Conservation (phyloP, 2,888 invertebrate species). For the Chesias legatella region DNA sequence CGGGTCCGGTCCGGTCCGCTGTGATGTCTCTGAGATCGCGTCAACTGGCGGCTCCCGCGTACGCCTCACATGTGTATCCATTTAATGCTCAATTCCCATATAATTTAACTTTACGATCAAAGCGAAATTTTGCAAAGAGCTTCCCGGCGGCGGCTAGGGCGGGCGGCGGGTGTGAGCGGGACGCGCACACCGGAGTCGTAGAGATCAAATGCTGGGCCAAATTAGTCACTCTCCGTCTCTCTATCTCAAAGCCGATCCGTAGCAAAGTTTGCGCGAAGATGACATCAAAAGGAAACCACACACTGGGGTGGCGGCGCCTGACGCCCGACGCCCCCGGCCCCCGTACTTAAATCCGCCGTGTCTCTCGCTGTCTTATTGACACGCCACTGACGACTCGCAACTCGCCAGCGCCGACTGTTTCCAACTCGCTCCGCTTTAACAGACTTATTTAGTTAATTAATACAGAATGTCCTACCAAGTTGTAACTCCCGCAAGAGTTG, state of each 20-base stretch:
- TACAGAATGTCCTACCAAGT: slow-evolving; percentile 78
- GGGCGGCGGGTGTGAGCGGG: slow-evolving; percentile 69
- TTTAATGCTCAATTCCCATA: slow-evolving; percentile 81
- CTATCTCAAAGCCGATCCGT: slow-evolving; percentile 81
- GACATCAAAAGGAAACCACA: slow-evolving; percentile 81
- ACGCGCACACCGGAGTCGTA: slow-evolving; percentile 68
- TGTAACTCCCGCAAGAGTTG: slow-evolving; percentile 67
- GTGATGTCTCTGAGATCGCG: neutral
- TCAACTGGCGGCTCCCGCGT: slow-evolving; percentile 18
- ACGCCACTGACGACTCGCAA: slow-evolving; percentile 76
- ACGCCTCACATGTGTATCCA: slow-evolving; percentile 73
- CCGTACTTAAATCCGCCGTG: slow-evolving; percentile 75
- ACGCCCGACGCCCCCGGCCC: slow-evolving; percentile 55
- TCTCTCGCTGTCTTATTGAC: slow-evolving; percentile 77
- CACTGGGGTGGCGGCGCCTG: slow-evolving; percentile 71
- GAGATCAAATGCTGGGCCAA: slow-evolving; percentile 81
- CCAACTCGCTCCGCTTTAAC: slow-evolving; percentile 64
- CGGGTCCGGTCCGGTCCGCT: slow-evolving; percentile 24
- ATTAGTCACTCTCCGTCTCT: slow-evolving; percentile 81
- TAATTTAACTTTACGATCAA: slow-evolving; percentile 81
- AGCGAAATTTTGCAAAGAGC: slow-evolving; percentile 80
- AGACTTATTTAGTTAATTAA: slow-evolving; percentile 80
- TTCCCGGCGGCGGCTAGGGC: slow-evolving; percentile 66
- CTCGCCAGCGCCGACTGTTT: slow-evolving; percentile 67
- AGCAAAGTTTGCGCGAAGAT: slow-evolving; percentile 81